Percentiles rank a stretch among this genome's conserved stretches.
Conservation (phyloP, 2,797 vertebrate species). For the Bufotes viridis region DNA sequence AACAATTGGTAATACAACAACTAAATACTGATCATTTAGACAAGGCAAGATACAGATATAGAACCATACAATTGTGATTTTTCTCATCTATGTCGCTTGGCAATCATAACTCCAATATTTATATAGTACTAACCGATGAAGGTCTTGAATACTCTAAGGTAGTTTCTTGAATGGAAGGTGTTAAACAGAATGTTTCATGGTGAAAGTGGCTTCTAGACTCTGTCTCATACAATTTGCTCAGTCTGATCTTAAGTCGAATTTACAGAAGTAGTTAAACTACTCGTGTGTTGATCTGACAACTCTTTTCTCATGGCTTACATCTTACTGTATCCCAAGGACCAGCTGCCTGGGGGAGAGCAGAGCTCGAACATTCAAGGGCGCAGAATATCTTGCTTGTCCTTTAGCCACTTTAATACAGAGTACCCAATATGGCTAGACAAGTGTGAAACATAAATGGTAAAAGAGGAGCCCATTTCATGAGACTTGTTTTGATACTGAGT, state of each 20-base stretch:
- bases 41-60: neutral
- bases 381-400: conserved; percentile 46
- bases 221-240: conserved; percentile 53
- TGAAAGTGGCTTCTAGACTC: conserved; percentile 41
- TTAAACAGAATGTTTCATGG: conserved; percentile 29
- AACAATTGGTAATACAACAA: too few species aligned
- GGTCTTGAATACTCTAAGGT: neutral
- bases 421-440: conserved; percentile 1
- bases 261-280: conserved; percentile 56
- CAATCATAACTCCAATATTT: neutral
- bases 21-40: neutral
- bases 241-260: conserved; percentile 48
- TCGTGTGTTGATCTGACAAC: conserved; percentile 55
- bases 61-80: too few species aligned
- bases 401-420: conserved; percentile 16
- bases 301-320: conserved; percentile 54
- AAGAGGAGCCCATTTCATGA: neutral
- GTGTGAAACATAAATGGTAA: neutral
- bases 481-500: neutral
- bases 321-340: conserved; percentile 45
- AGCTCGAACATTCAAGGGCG: conserved; percentile 48
- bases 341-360: conserved; percentile 33
- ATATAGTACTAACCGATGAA: neutral
- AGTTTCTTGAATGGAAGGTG: conserved; percentile 29
- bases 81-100: neutral